Evolutionary conservation across 2,113 vertebrate species (phyloP).

Genomic region (Danio rerio): DNA sequence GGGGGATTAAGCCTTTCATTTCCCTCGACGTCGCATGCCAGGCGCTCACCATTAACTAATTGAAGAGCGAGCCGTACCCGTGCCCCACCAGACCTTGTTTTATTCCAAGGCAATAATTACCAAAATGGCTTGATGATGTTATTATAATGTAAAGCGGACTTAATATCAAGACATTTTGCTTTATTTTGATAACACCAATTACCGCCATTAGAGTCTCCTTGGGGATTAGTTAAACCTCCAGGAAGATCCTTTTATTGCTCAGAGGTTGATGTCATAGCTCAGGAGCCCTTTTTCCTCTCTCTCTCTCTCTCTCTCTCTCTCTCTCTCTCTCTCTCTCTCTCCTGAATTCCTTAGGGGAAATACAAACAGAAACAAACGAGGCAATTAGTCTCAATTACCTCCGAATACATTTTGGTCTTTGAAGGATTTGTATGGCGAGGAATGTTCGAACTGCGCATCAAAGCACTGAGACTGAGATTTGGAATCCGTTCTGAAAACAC

Average conservation of each 20-base stretch:
- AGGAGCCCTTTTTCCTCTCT: background rate
- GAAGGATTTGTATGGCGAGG: too few species aligned
- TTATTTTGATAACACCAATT: constrained; percentile 58
- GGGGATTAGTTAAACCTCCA: constrained; percentile 5
- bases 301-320: too few species aligned
- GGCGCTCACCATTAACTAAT: constrained; percentile 58
- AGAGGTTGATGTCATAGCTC: background rate
- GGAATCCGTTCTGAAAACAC: background rate
- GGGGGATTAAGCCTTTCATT: constrained; percentile 60
- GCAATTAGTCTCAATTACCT: background rate
- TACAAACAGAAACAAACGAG: background rate
- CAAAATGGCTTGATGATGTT: constrained; percentile 57
- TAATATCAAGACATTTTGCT: constrained; percentile 54
- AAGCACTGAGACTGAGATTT: too few species aligned
- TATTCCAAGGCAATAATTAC: constrained; percentile 56
- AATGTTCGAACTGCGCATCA: too few species aligned
- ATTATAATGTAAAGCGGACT: constrained; percentile 58
- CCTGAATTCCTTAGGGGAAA: background rate
- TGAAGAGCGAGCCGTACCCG: constrained; percentile 41
- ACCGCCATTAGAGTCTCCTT: constrained; percentile 39
- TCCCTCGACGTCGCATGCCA: constrained; percentile 54
- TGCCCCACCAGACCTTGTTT: constrained; percentile 49
- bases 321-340: too few species aligned
- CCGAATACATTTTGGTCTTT: too few species aligned
- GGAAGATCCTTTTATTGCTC: constrained; percentile 10